Percentiles rank a stretch among this genome's conserved stretches.
Evolutionary conservation across 1,140 invertebrate genomes (phyloP).

Genomic region (Elysia chlorotica): DNA sequence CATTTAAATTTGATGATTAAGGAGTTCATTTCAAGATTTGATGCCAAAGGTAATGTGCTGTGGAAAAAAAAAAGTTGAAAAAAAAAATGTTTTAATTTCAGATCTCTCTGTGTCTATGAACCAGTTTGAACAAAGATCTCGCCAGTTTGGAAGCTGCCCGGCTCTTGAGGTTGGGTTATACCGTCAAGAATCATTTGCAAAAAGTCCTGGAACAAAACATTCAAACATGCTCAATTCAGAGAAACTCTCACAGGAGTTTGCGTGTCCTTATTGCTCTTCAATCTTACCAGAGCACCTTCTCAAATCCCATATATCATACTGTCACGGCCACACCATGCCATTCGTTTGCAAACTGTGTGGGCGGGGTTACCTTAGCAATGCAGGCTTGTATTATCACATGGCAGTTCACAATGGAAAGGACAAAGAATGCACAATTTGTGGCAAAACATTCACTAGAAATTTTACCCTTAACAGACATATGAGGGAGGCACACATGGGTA

Average conservation of each 20-base stretch:
- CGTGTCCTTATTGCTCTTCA: neutral
- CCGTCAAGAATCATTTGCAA: neutral
- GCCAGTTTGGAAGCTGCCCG: neutral
- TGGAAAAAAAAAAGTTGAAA: neutral
- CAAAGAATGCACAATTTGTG: neutral
- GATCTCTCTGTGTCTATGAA: neutral
- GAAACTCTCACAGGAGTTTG: neutral
- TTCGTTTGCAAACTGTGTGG: constrained; percentile 7
- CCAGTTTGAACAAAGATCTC: neutral
- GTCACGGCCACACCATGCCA: constrained; percentile 7
- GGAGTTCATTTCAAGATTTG: no score
- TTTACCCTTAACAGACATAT: constrained; percentile 15
- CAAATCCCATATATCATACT: constrained; percentile 7
- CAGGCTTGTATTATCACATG: constrained; percentile 10
- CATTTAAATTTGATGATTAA: no score
- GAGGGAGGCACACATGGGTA: no score
- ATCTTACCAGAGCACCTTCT: neutral
- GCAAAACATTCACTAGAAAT: constrained; percentile 7
- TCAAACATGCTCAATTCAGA: neutral
- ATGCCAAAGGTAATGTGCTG: neutral
- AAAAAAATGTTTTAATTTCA: neutral
- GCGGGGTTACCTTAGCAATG: constrained; percentile 6
- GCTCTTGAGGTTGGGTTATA: neutral
- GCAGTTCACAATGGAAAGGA: constrained; percentile 9
- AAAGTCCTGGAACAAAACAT: neutral